Evolutionary conservation across 2,797 vertebrate genomes (phyloP).

Genomic region (Paedocypris micromegethes): DNA sequence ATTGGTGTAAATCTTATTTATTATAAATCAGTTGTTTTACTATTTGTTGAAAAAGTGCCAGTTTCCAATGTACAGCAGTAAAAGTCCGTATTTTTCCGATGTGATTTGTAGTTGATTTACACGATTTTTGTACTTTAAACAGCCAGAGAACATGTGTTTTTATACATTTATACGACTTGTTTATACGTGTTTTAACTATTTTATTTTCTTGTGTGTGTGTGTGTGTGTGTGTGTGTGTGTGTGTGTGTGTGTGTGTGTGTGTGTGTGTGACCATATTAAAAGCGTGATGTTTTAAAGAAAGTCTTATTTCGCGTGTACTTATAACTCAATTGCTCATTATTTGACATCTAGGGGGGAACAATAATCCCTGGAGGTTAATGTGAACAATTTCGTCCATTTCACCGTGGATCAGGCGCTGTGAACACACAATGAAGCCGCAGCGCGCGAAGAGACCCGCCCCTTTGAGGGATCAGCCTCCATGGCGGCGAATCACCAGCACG

Average conservation of each 20-base stretch:
- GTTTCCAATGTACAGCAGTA: too few relatives aligned
- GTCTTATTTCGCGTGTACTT: not conserved
- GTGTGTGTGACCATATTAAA: not conserved
- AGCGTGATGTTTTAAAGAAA: not conserved
- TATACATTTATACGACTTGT: too few relatives aligned
- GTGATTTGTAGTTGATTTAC: too few relatives aligned
- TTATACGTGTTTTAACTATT: not conserved
- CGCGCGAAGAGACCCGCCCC: conserved; percentile 26
- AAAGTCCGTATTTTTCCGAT: too few relatives aligned
- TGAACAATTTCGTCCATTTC: not conserved
- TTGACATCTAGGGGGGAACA: not conserved
- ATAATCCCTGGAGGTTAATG: not conserved
- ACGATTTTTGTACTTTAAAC: too few relatives aligned
- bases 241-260: too few relatives aligned
- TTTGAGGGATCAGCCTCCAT: conserved; percentile 27
- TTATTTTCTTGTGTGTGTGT: not conserved
- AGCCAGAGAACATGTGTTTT: too few relatives aligned
- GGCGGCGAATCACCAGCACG: conserved; percentile 15
- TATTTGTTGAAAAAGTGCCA: too few relatives aligned
- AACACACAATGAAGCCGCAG: conserved; percentile 5
- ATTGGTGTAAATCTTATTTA: too few relatives aligned
- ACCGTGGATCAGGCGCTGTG: not conserved
- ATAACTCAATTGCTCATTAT: not conserved
- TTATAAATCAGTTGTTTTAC: too few relatives aligned
- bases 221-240: too few relatives aligned